phyloP scores from a whole-genome alignment of 2,797 vertebrate genomes.

The Labroides dimidiatus region DNA sequence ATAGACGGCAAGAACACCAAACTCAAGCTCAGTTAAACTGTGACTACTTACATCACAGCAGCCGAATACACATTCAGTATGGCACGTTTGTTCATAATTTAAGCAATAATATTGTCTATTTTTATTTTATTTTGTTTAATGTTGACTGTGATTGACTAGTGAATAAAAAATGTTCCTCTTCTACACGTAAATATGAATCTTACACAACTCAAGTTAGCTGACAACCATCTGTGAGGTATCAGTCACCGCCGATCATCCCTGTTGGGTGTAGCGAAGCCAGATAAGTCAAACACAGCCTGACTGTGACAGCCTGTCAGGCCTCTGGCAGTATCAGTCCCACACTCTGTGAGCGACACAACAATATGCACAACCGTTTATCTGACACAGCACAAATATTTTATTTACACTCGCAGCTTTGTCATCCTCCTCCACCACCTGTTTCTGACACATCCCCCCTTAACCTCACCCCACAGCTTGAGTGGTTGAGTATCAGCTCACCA shows the following conservation, averaged over 20 bases:
- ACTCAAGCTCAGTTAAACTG: too few species aligned
- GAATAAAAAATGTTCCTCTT: neutral
- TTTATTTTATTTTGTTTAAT: neutral
- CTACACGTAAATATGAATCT: neutral
- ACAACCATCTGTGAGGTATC: conserved; percentile 22
- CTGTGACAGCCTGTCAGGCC: conserved; percentile 34
- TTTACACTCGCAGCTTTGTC: conserved; percentile 44
- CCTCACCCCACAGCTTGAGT: conserved; percentile 25
- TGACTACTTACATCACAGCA: too few species aligned
- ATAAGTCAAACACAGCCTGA: conserved; percentile 31
- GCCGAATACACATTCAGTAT: too few species aligned
- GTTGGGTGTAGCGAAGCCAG: conserved; percentile 16
- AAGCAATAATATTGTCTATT: neutral
- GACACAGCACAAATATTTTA: conserved; percentile 31
- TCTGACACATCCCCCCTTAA: conserved; percentile 13
- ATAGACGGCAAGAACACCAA: too few species aligned
- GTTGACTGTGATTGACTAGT: neutral
- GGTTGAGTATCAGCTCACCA: conserved; percentile 37
- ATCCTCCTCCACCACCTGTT: conserved; percentile 41
- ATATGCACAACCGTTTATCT: conserved; percentile 31
- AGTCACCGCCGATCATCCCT: conserved; percentile 11
- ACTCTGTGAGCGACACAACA: conserved; percentile 15
- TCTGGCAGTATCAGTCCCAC: conserved; percentile 25
- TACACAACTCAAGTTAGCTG: neutral
- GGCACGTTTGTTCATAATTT: neutral